Evolutionary conservation across 1,140 invertebrate genomes (phyloP), one percentile per base, ranked within the genome.

Genomic region (Reticulitermes speratus): DNA sequence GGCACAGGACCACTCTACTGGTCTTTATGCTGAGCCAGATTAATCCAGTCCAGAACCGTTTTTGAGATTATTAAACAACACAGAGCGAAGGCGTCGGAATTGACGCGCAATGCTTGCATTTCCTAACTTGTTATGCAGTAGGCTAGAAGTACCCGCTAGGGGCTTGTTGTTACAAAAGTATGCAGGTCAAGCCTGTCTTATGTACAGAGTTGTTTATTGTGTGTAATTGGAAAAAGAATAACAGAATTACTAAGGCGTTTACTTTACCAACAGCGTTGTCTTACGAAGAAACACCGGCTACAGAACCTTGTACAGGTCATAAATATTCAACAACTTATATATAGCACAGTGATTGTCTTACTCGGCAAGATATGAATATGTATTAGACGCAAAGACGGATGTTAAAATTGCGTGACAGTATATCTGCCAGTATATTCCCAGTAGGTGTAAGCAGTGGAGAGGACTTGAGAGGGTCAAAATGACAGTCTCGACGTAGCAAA

Each of bases 291-390:
- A 23, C 7, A 75, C 25, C 65, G 3, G n/a, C n/a, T 30, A 75
- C 65, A 14, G 65, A 30, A 30, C 25, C 65, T 9, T 30, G 65
- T 30, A 75, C 11, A n/a, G 25, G 65, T n/a, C 65, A 75, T 75
- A 75, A 75, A 75, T 75, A 75, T 75, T 75, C 65, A 75, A 30
- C 65, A 75, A n/a, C n/a, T 75, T 75, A 75, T 75, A 75, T 75
- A 30, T 75, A 75, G 65, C 65, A 75, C 65, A 30, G 5, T 75
- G 65, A 75, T 75, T 75, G 65, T 75, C 65, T 75, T 75, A 75
- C 65, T 75, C 65, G 6, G 65, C 65, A 16, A 1, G 65, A 75
- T 75, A 75, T 75, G 65, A 75, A 75, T 75, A 75, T 75, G 65
- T 75, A 75, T 75, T 75, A 75, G 25, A 6, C n/a, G 65, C 65